phyloP scores from a whole-genome alignment of 2,888 invertebrate genomes.

The Resseliella maxima region DNA sequence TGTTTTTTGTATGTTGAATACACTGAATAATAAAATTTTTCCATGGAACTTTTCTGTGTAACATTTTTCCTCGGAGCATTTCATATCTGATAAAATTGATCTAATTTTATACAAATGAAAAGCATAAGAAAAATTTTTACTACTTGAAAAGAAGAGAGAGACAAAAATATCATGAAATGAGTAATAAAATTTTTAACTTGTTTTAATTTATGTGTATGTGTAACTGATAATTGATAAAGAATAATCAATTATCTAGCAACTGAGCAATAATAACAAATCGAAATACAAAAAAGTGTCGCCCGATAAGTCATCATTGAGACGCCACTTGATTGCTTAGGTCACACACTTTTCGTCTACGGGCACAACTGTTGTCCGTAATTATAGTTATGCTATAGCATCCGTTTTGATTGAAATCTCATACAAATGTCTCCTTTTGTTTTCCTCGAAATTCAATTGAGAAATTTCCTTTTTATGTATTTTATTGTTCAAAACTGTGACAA shows the following conservation, averaged over 20 bases:
- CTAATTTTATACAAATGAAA: too few species aligned
- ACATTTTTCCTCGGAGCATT: too few species aligned
- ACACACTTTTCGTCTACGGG: not conserved
- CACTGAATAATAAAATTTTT: too few species aligned
- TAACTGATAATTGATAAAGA: constrained; percentile 22
- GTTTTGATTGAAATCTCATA: not conserved
- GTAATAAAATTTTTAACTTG: not conserved
- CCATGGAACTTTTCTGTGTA: too few species aligned
- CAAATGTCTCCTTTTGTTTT: constrained; percentile 17
- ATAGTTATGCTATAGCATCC: too few species aligned
- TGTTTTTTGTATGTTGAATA: too few species aligned
- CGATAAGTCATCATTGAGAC: constrained; percentile 41
- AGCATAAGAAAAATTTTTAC: too few species aligned
- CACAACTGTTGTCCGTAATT: not conserved
- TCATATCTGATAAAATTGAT: too few species aligned
- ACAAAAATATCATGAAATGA: not conserved
- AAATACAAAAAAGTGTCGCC: constrained; percentile 42
- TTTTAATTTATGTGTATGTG: not conserved
- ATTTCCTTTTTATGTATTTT: not conserved
- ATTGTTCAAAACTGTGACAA: too few species aligned
- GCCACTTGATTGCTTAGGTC: constrained; percentile 51
- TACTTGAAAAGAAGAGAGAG: not conserved
- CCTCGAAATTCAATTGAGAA: not conserved
- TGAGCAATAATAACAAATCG: constrained; percentile 32
- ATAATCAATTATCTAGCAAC: constrained; percentile 32